These are phyloP conservation scores for Laodelphax striatellus DNA, from an alignment of 1,140 invertebrate species.

Conservation along the genomic window DNA sequence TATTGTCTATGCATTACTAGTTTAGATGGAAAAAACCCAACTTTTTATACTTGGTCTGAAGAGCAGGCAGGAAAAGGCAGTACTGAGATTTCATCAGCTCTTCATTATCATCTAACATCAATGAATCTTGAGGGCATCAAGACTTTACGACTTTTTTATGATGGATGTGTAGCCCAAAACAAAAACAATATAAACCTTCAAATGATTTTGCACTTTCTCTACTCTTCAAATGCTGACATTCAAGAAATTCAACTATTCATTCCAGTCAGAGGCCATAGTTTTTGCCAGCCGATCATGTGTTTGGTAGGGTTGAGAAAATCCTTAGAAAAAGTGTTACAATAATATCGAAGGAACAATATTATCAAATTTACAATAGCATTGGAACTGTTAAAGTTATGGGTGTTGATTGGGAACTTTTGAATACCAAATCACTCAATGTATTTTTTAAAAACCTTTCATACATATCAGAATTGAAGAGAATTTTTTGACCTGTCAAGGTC, in stretches of 20 bases:
- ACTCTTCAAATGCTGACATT: background rate
- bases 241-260: slow-evolving; percentile 16
- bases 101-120: background rate
- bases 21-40: background rate
- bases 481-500: background rate
- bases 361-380: background rate
- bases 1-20: background rate
- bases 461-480: background rate
- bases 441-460: background rate
- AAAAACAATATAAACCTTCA: background rate
- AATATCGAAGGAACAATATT: slow-evolving; percentile 4
- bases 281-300: slow-evolving; percentile 27
- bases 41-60: background rate
- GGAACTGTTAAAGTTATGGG: background rate
- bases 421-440: background rate
- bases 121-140: background rate
- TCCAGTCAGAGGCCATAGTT: slow-evolving; percentile 26
- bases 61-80: slow-evolving; percentile 1
- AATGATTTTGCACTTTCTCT: background rate
- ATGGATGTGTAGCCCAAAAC: slow-evolving; percentile 1
- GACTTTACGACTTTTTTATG: background rate
- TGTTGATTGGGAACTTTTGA: background rate
- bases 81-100: slow-evolving; percentile 1
- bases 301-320: slow-evolving; percentile 23
- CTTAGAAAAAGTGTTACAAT: slow-evolving; percentile 20